A percentile compares a stretch with the other conserved stretches of the same genome.
Conservation (phyloP, 2,113 vertebrate genomes). For the Forbesichthys agassizii region DNA sequence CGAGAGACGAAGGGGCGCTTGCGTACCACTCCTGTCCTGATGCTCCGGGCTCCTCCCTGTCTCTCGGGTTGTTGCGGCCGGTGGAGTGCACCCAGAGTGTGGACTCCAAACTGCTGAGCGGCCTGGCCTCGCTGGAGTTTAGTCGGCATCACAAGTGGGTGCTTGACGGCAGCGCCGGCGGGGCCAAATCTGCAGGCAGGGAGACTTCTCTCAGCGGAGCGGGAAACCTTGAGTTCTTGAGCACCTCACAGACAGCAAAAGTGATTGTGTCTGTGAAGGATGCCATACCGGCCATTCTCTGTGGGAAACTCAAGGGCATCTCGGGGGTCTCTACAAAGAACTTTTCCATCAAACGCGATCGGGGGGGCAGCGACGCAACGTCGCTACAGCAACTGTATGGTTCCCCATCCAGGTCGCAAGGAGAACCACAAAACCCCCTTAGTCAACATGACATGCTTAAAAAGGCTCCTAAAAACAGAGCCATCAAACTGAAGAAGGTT, state of each 20-base stretch:
- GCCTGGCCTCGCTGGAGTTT: slow-evolving; percentile 77
- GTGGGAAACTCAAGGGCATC: slow-evolving; percentile 95
- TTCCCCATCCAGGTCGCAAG: slow-evolving; percentile 73
- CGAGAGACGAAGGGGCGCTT: slow-evolving; percentile 43
- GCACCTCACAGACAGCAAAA: slow-evolving; percentile 92
- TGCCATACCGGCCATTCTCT: slow-evolving; percentile 91
- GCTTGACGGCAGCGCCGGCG: slow-evolving; percentile 72
- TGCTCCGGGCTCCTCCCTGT: slow-evolving; percentile 48
- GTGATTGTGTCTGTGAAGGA: slow-evolving; percentile 98
- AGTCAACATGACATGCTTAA: slow-evolving; percentile 75
- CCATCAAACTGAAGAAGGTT: slow-evolving; percentile 98
- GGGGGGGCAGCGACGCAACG: slow-evolving; percentile 78
- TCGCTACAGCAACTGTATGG: slow-evolving; percentile 88
- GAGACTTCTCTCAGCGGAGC: slow-evolving; percentile 77
- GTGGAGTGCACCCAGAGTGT: slow-evolving; percentile 70
- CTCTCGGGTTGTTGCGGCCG: slow-evolving; percentile 61
- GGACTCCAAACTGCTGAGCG: slow-evolving; percentile 74
- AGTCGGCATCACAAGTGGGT: slow-evolving; percentile 87
- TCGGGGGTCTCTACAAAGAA: slow-evolving; percentile 98
- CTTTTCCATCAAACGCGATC: slow-evolving; percentile 96
- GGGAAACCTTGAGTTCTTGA: slow-evolving; percentile 86
- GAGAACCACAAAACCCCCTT: slow-evolving; percentile 78
- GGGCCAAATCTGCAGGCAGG: slow-evolving; percentile 56
- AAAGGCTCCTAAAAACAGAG: slow-evolving; percentile 90
- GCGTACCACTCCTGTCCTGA: slow-evolving; percentile 60